Conservation (phyloP, 2,113 vertebrate species). For the Upupa epops region DNA sequence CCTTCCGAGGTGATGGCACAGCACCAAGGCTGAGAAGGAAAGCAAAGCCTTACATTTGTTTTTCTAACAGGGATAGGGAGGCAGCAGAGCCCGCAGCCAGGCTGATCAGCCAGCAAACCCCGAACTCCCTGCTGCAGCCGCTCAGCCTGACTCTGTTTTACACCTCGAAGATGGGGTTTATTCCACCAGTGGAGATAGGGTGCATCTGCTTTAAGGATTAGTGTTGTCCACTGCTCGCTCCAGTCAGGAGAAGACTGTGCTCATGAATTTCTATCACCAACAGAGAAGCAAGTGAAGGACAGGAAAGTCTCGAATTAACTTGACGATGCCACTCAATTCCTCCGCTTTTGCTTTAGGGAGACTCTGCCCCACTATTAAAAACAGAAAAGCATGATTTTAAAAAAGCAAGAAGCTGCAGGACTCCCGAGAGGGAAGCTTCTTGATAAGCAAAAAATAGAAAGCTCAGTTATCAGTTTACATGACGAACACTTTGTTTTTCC, state of each 20-base stretch:
- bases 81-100: background rate
- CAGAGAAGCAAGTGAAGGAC: background rate
- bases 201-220: background rate
- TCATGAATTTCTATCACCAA: background rate
- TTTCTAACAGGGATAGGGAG: background rate
- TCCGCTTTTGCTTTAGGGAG: background rate
- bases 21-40: background rate
- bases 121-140: background rate
- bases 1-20: fast-evolving
- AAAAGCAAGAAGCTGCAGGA: slow-evolving; percentile 2
- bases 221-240: background rate
- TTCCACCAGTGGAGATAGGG: background rate
- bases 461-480: slow-evolving; percentile 27
- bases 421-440: background rate
- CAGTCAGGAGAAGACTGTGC: background rate
- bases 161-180: background rate
- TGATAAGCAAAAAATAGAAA: background rate
- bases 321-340: background rate
- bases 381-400: background rate
- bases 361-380: background rate
- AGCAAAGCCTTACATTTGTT: background rate
- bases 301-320: background rate
- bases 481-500: slow-evolving; percentile 47
- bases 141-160: background rate
- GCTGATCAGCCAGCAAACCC: background rate